Evolutionary conservation across 2,888 invertebrate species (phyloP).

Genomic region (Callimorpha dominula): DNA sequence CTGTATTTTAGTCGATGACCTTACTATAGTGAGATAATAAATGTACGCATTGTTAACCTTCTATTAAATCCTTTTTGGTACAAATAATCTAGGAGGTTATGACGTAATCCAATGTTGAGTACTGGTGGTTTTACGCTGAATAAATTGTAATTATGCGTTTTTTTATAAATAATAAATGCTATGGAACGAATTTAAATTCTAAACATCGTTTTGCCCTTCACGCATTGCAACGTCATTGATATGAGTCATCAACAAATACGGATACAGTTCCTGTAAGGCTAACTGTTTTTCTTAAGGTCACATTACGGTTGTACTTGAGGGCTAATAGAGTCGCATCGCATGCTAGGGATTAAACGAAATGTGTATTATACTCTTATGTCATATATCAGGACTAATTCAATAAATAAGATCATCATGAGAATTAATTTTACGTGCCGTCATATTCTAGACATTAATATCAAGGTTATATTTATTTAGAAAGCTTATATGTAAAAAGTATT

Average conservation of each 20-base stretch:
- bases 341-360: neutral
- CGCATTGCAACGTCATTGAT: constrained; percentile 22
- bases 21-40: constrained; percentile 21
- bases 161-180: constrained; percentile 11
- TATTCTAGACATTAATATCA: neutral
- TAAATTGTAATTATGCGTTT: constrained; percentile 9
- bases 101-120: constrained; percentile 8
- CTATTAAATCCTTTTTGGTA: constrained; percentile 25
- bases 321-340: neutral
- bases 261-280: constrained; percentile 33
- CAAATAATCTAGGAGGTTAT: constrained; percentile 19
- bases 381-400: neutral
- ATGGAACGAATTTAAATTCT: constrained; percentile 29
- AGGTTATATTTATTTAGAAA: constrained; percentile 4
- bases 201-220: constrained; percentile 35
- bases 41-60: neutral
- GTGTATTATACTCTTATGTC: neutral
- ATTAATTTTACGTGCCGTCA: neutral
- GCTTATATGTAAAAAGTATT: constrained; percentile 18
- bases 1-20: constrained; percentile 23
- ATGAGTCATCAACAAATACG: constrained; percentile 26
- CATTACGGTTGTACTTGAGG: constrained; percentile 17
- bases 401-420: neutral
- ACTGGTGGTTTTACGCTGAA: constrained; percentile 5
- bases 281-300: constrained; percentile 28